Conservation (phyloP, 2,888 invertebrate genomes). For the Lacanobia oleracea region DNA sequence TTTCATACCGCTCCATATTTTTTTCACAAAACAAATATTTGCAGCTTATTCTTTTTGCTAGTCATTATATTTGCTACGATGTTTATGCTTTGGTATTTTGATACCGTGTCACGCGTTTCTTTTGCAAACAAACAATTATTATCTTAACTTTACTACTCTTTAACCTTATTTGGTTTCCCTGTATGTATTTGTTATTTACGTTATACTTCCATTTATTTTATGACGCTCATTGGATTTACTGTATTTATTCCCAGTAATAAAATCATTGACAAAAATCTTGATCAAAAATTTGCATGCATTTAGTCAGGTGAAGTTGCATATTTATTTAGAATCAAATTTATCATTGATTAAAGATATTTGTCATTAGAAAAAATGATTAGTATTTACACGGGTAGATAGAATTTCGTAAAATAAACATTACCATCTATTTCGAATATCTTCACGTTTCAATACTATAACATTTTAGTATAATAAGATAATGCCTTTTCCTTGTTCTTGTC, state of each 20-base stretch:
- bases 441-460: not conserved
- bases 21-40: slow-evolving; percentile 40
- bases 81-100: slow-evolving; percentile 41
- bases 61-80: slow-evolving; percentile 31
- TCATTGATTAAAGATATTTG: not conserved
- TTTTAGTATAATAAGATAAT: slow-evolving; percentile 11
- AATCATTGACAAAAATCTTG: too few species aligned
- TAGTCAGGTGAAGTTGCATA: not conserved
- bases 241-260: too few species aligned
- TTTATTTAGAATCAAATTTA: not conserved
- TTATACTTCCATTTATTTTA: slow-evolving; percentile 6
- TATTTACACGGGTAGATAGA: not conserved
- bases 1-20: slow-evolving; percentile 14
- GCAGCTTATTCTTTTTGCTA: slow-evolving; percentile 8
- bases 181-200: slow-evolving; percentile 42
- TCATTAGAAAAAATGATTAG: not conserved
- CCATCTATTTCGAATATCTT: not conserved
- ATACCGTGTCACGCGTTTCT: slow-evolving; percentile 41
- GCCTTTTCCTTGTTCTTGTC: slow-evolving; percentile 20
- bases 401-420: slow-evolving; percentile 11
- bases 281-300: too few species aligned
- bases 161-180: slow-evolving; percentile 33
- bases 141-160: slow-evolving; percentile 37
- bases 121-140: slow-evolving; percentile 44
- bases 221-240: not conserved